Evolutionary conservation across 2,113 vertebrate genomes (phyloP).

Genomic region (Tautogolabrus adspersus): DNA sequence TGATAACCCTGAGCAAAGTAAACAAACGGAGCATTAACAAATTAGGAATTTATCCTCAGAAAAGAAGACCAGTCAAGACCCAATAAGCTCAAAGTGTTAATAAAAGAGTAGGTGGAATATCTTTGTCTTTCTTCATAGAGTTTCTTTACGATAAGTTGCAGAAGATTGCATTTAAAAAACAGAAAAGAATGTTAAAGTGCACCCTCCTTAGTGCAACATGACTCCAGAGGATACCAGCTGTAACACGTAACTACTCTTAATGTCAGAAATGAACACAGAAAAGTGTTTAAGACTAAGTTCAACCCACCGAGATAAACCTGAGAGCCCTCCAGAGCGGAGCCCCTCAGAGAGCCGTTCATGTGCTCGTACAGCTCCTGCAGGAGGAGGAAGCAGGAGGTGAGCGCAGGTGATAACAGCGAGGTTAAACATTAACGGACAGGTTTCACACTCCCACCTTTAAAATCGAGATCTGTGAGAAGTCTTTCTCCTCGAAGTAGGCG

Average conservation of each 20-base stretch:
- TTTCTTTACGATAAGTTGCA: no score
- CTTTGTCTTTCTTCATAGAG: no score
- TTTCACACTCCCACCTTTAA: conserved; percentile 87
- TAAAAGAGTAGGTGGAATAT: no score
- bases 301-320: conserved; percentile 94
- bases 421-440: accelerated
- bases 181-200: no score
- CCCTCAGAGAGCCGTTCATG: conserved; percentile 94
- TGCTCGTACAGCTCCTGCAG: conserved; percentile 96
- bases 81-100: not conserved
- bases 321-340: conserved; percentile 89
- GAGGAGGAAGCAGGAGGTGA: not conserved
- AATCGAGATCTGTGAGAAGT: conserved; percentile 98
- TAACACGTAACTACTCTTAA: no score
- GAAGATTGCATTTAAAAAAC: no score
- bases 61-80: not conserved
- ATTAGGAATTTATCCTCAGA: not conserved
- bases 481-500: conserved; percentile 99
- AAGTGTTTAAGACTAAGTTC: not conserved
- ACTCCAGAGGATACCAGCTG: no score
- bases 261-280: not conserved
- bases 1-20: conserved; percentile 87
- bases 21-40: not conserved
- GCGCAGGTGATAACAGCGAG: not conserved
- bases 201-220: no score